Evolutionary conservation across 2,797 vertebrate genomes (phyloP), one percentile per base, ranked within the genome.

Genomic region (Cyprinodon diabolis): DNA sequence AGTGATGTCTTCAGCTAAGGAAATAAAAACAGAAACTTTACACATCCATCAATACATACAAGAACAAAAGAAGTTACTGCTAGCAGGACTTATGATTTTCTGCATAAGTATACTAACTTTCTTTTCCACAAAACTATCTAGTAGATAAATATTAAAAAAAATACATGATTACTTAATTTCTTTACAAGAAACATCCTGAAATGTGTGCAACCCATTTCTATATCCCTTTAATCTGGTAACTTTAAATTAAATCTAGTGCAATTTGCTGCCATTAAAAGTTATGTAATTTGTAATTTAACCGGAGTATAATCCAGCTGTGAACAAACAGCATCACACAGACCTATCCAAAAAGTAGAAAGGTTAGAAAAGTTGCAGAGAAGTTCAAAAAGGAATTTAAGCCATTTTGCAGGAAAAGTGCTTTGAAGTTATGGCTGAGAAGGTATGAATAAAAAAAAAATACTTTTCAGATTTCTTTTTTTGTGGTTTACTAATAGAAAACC

Each of bases 1-100:
- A 99, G 93, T 10, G 98, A 97, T 0, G 97, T 98, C 89, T 97
- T 97, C 71, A 99, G 86, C 98, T 99, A 85, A 73, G 65, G 23
- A 80, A 19, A 82, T 71, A 86, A 55, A 86, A 75, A 74, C 5
- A 77, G 0, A 65, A 40, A 75, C 15, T 57, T 75, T 57, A 37
- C 21, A 10, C 2, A 43, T 12, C 12, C 0, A 70, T 23, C 56
- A 14, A 17, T 10, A 56, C 17, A 63, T 14, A 45, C 8, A 86
- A 9, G 51, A 6, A 11, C 6, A 65, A 23, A 71, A 17, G 13
- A 76, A 25, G 37, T 71, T 25, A 62, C 62, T n/a, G 10, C 6
- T 7, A 35, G 51, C 19, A 57, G 40, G 11, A n/a, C 5, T 45
- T 40, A 1, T 19, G 19, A 19, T 52, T 17, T 51, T 14, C 15